Percentiles rank a stretch among this genome's conserved stretches.
Evolutionary conservation across 2,113 vertebrate genomes (phyloP).

Genomic region (Microtus ochrogaster): DNA sequence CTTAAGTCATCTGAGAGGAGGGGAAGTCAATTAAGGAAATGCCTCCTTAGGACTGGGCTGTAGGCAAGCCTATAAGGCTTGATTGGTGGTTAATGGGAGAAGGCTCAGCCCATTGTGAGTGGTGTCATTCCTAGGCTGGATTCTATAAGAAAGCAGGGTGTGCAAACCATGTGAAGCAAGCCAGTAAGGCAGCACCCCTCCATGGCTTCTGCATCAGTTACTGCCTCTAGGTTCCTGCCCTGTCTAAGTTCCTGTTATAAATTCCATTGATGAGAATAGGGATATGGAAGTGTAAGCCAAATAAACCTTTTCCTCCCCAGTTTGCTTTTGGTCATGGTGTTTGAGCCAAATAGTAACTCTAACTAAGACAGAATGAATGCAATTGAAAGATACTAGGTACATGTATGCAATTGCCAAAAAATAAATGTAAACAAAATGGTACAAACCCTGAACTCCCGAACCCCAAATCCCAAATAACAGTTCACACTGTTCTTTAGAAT

Average conservation of each 20-base stretch:
- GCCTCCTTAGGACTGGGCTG: neutral
- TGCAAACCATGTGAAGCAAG: neutral
- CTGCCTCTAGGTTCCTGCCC: neutral
- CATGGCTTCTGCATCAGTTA: neutral
- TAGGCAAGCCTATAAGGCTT: neutral
- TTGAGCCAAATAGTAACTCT: neutral
- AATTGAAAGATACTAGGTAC: neutral
- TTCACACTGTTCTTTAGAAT: neutral
- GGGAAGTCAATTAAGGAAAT: neutral
- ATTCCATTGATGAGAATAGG: neutral
- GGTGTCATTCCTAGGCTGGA: neutral
- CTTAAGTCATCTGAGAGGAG: neutral
- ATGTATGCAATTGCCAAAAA: neutral
- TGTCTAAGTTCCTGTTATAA: neutral
- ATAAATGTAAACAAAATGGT: neutral
- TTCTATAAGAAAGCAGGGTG: neutral
- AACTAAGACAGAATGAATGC: neutral
- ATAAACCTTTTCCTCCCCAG: neutral
- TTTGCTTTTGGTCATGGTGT: neutral
- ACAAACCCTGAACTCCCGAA: neutral
- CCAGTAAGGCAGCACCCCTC: neutral
- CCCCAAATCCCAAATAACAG: neutral
- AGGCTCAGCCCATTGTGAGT: no score
- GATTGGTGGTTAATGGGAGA: neutral
- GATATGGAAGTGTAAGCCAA: neutral